Percentiles rank a stretch among this genome's conserved stretches.
Evolutionary conservation across 2,888 invertebrate genomes (phyloP).

Genomic region (Drosophila ezoana): DNA sequence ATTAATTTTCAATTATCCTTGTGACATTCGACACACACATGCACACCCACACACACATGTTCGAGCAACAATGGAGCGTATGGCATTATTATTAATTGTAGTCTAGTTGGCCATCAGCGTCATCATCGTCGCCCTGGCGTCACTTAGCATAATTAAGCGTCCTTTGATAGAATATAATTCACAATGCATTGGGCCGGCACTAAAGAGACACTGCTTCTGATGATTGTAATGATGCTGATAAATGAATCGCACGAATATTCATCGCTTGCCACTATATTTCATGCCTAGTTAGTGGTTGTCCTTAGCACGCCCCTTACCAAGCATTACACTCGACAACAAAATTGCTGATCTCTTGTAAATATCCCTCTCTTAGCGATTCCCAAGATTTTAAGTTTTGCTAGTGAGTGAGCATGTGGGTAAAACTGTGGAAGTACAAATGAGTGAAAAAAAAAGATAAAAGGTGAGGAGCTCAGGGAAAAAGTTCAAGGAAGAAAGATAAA

Average conservation of each 20-base stretch:
- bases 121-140: slow-evolving; percentile 44
- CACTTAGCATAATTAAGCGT: slow-evolving; percentile 76
- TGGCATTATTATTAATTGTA: slow-evolving; percentile 69
- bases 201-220: slow-evolving; percentile 51
- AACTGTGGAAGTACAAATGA: too few relatives aligned
- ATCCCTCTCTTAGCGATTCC: background rate
- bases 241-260: slow-evolving; percentile 63
- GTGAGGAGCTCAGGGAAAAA: too few relatives aligned
- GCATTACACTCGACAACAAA: slow-evolving; percentile 11
- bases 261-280: slow-evolving; percentile 45
- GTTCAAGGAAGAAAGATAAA: too few relatives aligned
- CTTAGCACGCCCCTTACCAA: background rate
- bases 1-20: slow-evolving; percentile 78
- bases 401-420: too few relatives aligned
- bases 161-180: slow-evolving; percentile 72
- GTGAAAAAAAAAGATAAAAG: too few relatives aligned
- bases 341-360: background rate
- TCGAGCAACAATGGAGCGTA: slow-evolving; percentile 39
- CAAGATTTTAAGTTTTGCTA: background rate
- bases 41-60: slow-evolving; percentile 11
- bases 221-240: slow-evolving; percentile 65
- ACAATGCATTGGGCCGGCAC: slow-evolving; percentile 49
- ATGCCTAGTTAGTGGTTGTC: slow-evolving; percentile 22
- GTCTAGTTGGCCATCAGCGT: slow-evolving; percentile 40
- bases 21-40: slow-evolving; percentile 53